Evolutionary conservation across 1,140 invertebrate genomes (phyloP).

Genomic region (Chlorops oryzae): DNA sequence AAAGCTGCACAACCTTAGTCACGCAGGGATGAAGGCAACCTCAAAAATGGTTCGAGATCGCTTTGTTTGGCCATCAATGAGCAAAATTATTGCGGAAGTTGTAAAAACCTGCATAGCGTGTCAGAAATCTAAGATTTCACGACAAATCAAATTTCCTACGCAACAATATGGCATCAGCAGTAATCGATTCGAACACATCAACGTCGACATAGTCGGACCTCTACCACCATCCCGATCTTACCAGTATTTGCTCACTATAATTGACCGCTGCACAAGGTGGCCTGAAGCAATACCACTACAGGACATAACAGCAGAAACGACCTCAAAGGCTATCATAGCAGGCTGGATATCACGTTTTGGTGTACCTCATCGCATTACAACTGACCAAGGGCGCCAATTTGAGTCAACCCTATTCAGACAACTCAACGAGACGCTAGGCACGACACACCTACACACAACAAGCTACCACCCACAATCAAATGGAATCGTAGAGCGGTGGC

Average conservation of each 20-base stretch:
- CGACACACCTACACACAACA: slow-evolving; percentile 26
- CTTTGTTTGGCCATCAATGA: slow-evolving; percentile 27
- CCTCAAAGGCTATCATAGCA: slow-evolving; percentile 25
- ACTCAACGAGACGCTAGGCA: slow-evolving; percentile 13
- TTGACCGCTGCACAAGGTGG: slow-evolving; percentile 4
- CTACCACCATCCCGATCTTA: background rate
- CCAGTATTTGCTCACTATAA: slow-evolving; percentile 3
- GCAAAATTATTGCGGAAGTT: slow-evolving; percentile 19
- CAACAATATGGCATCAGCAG: slow-evolving; percentile 3
- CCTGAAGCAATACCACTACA: slow-evolving; percentile 21
- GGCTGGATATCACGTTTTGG: slow-evolving; percentile 39
- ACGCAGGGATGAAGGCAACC: slow-evolving; percentile 26
- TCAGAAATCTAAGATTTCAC: slow-evolving; percentile 17
- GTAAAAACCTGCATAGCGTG: slow-evolving; percentile 21
- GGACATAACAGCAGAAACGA: slow-evolving; percentile 23
- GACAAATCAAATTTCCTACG: slow-evolving; percentile 5
- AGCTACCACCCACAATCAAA: slow-evolving; percentile 23
- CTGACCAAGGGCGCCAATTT: slow-evolving; percentile 44
- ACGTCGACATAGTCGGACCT: slow-evolving; percentile 3
- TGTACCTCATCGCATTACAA: slow-evolving; percentile 36
- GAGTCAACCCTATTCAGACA: slow-evolving; percentile 21
- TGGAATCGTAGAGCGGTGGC: slow-evolving; percentile 12
- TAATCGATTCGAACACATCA: slow-evolving; percentile 24
- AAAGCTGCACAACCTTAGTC: slow-evolving; percentile 21
- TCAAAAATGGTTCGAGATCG: slow-evolving; percentile 11